Percentiles rank a stretch among this genome's conserved stretches.
Evolutionary conservation across 53 echinoderm and acorn worm species (phyloP).

Genomic region (Antedon mediterranea): DNA sequence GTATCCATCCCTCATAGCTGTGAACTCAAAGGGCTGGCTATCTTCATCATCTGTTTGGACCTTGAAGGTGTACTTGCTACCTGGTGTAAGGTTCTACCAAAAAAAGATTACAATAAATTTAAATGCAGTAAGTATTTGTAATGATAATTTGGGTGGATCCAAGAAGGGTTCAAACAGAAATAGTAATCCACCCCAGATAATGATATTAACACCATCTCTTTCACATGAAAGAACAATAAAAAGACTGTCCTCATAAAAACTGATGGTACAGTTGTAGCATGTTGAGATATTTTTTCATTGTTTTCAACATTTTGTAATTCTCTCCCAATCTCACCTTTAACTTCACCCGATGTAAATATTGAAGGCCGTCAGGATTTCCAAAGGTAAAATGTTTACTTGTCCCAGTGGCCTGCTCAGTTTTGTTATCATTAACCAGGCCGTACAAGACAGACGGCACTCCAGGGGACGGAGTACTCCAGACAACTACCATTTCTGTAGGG

Average conservation of each 20-base stretch:
- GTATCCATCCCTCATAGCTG: slow-evolving; percentile 39
- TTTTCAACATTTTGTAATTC: too few species aligned
- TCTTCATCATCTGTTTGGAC: slow-evolving; percentile 28
- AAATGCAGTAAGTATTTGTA: too few species aligned
- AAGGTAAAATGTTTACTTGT: slow-evolving; percentile 4
- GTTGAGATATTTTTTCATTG: too few species aligned
- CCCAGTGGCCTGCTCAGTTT: slow-evolving; percentile 4
- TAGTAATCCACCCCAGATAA: too few species aligned
- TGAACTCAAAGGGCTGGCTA: slow-evolving; percentile 37
- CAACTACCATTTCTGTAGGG: slow-evolving; percentile 54
- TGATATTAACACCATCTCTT: too few species aligned
- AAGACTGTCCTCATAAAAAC: too few species aligned
- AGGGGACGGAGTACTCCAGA: slow-evolving; percentile 39
- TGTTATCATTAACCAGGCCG: slow-evolving; percentile 17
- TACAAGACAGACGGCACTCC: slow-evolving; percentile 36
- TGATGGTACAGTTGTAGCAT: too few species aligned
- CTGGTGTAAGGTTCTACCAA: slow-evolving; percentile 30
- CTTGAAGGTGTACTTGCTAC: slow-evolving; percentile 34
- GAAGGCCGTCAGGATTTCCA: slow-evolving; percentile 37
- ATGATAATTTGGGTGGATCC: too few species aligned
- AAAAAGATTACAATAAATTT: background rate
- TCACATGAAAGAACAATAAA: too few species aligned
- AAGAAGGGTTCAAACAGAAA: too few species aligned
- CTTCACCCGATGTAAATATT: slow-evolving; percentile 48
- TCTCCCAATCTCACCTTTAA: slow-evolving; percentile 44